Percentiles rank a stretch among this genome's conserved stretches.
Evolutionary conservation across 64 coral and sea anemone species (phyloP).

Genomic region (Stichodactyla helianthus): DNA sequence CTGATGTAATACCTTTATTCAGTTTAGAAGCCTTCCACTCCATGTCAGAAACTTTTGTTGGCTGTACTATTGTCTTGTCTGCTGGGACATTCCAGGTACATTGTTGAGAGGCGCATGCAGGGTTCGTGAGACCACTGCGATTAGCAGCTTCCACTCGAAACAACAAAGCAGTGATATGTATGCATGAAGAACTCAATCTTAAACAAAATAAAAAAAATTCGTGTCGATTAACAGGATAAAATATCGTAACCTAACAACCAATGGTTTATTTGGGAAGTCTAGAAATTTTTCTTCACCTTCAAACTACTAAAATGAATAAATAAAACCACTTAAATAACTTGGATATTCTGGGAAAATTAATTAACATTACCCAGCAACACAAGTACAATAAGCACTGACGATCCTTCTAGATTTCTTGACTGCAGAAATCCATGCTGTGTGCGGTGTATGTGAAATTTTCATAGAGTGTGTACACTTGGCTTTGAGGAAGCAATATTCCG

Average conservation of each 20-base stretch:
- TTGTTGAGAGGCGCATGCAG: slow-evolving; percentile 47
- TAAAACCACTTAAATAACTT: not conserved
- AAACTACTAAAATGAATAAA: not conserved
- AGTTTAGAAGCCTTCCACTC: slow-evolving; percentile 49
- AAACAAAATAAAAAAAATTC: slow-evolving; percentile 16
- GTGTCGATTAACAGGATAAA: not conserved
- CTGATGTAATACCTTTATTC: slow-evolving; percentile 36
- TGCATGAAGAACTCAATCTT: slow-evolving; percentile 51
- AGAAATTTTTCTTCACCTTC: not conserved
- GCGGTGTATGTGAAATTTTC: too few species aligned
- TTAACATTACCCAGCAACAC: slow-evolving; percentile 37
- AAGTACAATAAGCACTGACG: slow-evolving; percentile 47
- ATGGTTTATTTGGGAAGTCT: not conserved
- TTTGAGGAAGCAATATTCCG: slow-evolving; percentile 49
- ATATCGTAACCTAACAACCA: not conserved
- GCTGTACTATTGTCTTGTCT: slow-evolving; percentile 34
- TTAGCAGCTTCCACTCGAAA: slow-evolving; percentile 60
- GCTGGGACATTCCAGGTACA: slow-evolving; percentile 50
- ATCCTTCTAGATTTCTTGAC: slow-evolving; percentile 3
- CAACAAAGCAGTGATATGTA: slow-evolving; percentile 54
- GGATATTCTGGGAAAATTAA: not conserved
- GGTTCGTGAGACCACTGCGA: slow-evolving; percentile 48
- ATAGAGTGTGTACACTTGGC: slow-evolving; percentile 11
- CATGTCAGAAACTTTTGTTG: slow-evolving; percentile 37
- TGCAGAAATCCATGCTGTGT: too few species aligned